Base-by-base conservation (phyloP, 2,113 vertebrate genomes). In the Pseudolaguvia tuberculata region DNA sequence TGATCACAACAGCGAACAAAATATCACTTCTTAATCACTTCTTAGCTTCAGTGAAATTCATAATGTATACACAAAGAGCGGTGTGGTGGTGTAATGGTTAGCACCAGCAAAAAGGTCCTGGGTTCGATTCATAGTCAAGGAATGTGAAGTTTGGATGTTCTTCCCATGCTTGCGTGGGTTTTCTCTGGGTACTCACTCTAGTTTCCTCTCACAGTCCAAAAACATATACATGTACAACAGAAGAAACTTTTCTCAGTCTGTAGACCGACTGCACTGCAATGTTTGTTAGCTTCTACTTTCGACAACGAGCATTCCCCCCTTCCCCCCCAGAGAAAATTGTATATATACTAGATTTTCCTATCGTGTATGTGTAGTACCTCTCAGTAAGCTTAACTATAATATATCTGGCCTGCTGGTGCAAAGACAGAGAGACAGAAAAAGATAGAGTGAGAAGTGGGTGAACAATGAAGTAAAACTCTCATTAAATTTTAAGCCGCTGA, bases 401-500 rank as follows among this genome's bases (percentile, higher is more conserved):
- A 75, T 72, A 78, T 75, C 52, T 53, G 59, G 55, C 77, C 83
- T 82, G 82, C 78, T 78, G 77, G 77, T 84, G 82, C 78, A 80
- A 82, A 83, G 73, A 79, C 82, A 88, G 86, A 84, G 77, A 76
- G 31, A 18, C 29, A 75, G 52, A 75, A 67, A 70, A 79, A 84
- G 67, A 52, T 29, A 21, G 82, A 85, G 72, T 85, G 76, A 78
- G 78, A 70, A 59, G 58, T 84, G 83, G 84, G 87, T 87, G 86
- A 88, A 87, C 83, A 88, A 83, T 85, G 84, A 89, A 87, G 85
- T 85, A 87, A 89, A 88, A 87, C 85, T 87, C 86, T 89, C 87
- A 89, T 92, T 88, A 88, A 85, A 87, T 85, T 87, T 90, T 89
- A 90, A 89, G 88, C 85, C 84, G 83, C 85, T 79, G 80, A 84